phyloP scores from a whole-genome alignment of 2,888 invertebrate genomes.

The Biston betularia region DNA sequence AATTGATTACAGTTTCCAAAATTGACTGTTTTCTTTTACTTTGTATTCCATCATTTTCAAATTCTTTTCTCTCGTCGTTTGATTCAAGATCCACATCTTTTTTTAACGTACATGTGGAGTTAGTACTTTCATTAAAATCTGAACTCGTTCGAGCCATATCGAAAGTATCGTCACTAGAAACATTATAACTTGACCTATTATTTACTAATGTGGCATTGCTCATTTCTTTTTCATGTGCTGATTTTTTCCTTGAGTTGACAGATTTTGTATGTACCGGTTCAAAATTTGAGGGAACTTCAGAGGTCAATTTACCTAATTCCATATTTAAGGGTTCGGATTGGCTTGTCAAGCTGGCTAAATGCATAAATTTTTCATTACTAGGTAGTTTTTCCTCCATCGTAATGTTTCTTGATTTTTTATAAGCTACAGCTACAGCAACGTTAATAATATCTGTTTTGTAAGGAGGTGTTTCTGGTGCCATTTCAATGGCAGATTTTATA shows the following conservation, averaged over 20 bases:
- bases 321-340: slow-evolving; percentile 45
- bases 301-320: slow-evolving; percentile 41
- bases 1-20: slow-evolving; percentile 56
- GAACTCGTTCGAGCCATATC: slow-evolving; percentile 56
- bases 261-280: slow-evolving; percentile 21
- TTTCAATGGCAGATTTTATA: slow-evolving; percentile 44
- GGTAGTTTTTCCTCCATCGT: slow-evolving; percentile 33
- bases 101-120: slow-evolving; percentile 50
- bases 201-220: slow-evolving; percentile 50
- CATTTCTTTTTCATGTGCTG: slow-evolving; percentile 24
- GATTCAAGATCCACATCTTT: slow-evolving; percentile 6
- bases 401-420: slow-evolving; percentile 42
- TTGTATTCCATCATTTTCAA: neutral
- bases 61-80: slow-evolving; percentile 1
- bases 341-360: slow-evolving; percentile 46
- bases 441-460: slow-evolving; percentile 62
- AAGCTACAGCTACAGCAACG: slow-evolving; percentile 61
- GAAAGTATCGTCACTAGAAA: slow-evolving; percentile 49
- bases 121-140: slow-evolving; percentile 50
- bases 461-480: slow-evolving; percentile 40
- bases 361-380: slow-evolving; percentile 39
- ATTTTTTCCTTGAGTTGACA: slow-evolving; percentile 9
- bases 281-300: slow-evolving; percentile 33
- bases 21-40: slow-evolving; percentile 40
- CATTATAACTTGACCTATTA: slow-evolving; percentile 29